A percentile compares a stretch with the other conserved stretches of the same genome.
Evolutionary conservation across 2,113 vertebrate species (phyloP).

Genomic region (Scolopax mira): DNA sequence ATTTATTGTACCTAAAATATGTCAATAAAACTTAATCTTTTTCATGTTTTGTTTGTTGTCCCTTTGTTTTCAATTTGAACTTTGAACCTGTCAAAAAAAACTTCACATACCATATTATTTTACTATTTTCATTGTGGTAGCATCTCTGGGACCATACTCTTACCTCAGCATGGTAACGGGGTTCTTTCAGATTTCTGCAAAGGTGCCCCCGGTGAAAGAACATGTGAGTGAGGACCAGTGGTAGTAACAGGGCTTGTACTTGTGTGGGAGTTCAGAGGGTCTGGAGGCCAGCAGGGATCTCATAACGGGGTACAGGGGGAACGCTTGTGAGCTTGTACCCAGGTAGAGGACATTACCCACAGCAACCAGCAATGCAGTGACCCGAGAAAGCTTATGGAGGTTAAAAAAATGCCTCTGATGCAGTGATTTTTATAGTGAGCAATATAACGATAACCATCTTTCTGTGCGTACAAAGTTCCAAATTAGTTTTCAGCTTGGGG

Average conservation of each 20-base stretch:
- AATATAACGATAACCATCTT: rapidly evolving
- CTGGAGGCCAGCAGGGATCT: neutral
- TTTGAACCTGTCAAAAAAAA: neutral
- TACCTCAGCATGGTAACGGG: rapidly evolving
- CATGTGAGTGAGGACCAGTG: neutral
- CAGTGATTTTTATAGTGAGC: neutral
- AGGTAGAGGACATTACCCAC: neutral
- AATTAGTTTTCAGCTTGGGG: neutral
- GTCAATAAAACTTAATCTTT: slow-evolving; percentile 48
- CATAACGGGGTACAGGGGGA: neutral
- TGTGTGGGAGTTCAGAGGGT: neutral
- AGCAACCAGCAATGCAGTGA: neutral
- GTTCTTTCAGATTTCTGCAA: neutral
- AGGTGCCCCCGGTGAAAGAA: neutral
- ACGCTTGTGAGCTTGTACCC: neutral
- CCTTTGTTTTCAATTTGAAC: neutral
- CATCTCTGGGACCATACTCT: neutral
- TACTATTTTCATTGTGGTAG: neutral
- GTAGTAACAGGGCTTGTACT: neutral
- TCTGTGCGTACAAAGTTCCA: neutral
- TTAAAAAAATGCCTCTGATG: neutral
- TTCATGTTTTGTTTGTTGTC: neutral
- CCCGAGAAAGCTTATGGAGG: neutral
- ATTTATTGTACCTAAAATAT: slow-evolving; percentile 43
- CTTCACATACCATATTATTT: neutral